Base-by-base conservation (phyloP, 2,888 invertebrate genomes). In the Stenodema calcarata region DNA sequence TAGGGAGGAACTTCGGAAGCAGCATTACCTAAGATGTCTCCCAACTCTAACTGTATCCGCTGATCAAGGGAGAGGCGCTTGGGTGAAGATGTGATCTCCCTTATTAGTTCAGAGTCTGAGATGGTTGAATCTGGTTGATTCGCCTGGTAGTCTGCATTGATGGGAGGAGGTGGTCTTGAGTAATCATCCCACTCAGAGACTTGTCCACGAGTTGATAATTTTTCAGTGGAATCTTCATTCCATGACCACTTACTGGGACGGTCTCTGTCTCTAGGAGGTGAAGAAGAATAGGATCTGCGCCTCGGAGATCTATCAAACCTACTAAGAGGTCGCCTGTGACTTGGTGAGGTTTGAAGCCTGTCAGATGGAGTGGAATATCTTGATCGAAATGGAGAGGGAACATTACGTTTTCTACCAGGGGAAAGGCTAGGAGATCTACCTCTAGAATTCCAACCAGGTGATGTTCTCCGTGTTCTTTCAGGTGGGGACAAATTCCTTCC, bases 51-150 rank as follows among this genome's bases (percentile, higher is more conserved):
- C 90, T 93, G 93, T 87, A 94, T 92, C 90, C 94, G 91, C 88
- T 94, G 93, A 88, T 94, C 94, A 11, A 94, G 91, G 0, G 94
- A 93, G 16, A 93, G 90, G 84, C 94, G 91, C 90, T 93, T 93
- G 0, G 94, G 94, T 0, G 93, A 93, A 18, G 89, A 81, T 50
- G 87, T 82, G 7, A 70, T 70, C n/a, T 89, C 87, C 90, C 90
- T 27, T 91, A 88, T 90, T 78, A 92, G 90, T 88, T 93, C 93
- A 35, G 91, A 90, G 89, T 93, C 93, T 88, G 92, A 92, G 84
- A 93, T 93, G 4, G 93, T 93, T 3, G 93, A 93, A 90, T 93
- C 93, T 0, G 93, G 84, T 92, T 93, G 90, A 88, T 92, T 92
- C 0, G 90, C 87, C 50, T 88, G 87, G 44, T 80, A 85, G 50